Base-by-base conservation (phyloP, 1,140 invertebrate genomes). In the Drosophila nigrodunni region DNA sequence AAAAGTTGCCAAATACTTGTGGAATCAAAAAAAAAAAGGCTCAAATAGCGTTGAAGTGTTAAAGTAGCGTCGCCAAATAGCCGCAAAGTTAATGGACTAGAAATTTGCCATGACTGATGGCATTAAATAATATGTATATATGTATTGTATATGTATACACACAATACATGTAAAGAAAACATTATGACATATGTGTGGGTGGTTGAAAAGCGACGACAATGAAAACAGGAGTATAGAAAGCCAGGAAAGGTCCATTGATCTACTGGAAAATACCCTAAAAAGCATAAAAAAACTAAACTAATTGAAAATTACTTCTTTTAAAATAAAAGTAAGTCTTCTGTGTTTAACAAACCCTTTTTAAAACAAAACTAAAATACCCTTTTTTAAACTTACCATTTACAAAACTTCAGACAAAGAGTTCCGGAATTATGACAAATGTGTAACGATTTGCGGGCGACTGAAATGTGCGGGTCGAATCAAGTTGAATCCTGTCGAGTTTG, bases 51-150 rank as follows among this genome's bases (percentile, higher is more conserved):
- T 74, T 83, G 77, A 87, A 86, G 82, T 87, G 80, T 80, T 80
- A 79, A 77, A 88, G 73, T 80, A 78, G 73, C 72, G 59, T 72
- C 79, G 60, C 62, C 73, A 74, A 86, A 86, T 77, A 87, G 72
- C 80, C 82, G 80, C 69, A 83, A 89, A 83, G 85, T 88, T 88
- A 88, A 88, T 88, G 83, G 83, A 88, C 83, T 89, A 88, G 83
- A 88, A 87, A 88, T 80, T 59, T 62, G 21, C 77, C 80, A 78
- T 82, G 80, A 80, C 80, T 69, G 74, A 88, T 80, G 83, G 55
- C 77, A 77, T 88, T 83, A 80, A 89, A 78, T 88, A 83, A 62
- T 37, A 25, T 30, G 25, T 30, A 6, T 30, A 30, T 30, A 30
- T 30, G 25, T 30, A 30, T 30, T 30, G 25, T 30, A 6, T 3